phyloP scores from a whole-genome alignment of 2,888 invertebrate species.

The Nephrotoma appendiculata region DNA sequence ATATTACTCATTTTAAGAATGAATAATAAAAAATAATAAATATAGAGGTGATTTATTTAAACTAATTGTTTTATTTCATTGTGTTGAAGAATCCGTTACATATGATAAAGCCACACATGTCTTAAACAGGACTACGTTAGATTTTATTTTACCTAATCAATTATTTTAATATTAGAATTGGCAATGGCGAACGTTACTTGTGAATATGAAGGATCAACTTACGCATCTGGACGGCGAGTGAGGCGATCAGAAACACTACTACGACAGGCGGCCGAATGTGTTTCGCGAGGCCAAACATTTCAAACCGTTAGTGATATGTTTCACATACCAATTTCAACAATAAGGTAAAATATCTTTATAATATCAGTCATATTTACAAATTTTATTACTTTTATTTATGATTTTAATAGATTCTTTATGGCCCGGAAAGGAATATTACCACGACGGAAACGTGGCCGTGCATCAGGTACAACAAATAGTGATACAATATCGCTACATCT shows the following conservation, averaged over 20 bases:
- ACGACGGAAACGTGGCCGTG: conserved; percentile 61
- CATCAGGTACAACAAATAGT: conserved; percentile 28
- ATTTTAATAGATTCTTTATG: conserved; percentile 57
- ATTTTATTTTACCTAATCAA: background rate
- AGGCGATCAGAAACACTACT: conserved; percentile 62
- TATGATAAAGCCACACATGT: background rate
- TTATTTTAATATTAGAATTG: conserved; percentile 16
- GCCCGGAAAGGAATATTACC: conserved; percentile 72
- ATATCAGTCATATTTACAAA: background rate
- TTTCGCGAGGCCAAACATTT: conserved; percentile 75
- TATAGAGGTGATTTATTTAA: background rate
- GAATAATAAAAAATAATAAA: background rate
- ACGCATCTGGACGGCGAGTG: conserved; percentile 34
- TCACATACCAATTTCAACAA: conserved; percentile 76
- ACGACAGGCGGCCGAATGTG: conserved; percentile 70
- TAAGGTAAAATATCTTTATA: conserved; percentile 33
- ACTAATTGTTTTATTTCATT: background rate
- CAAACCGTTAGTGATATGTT: conserved; percentile 77
- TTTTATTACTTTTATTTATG: background rate
- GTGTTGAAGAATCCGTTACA: background rate
- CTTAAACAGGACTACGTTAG: background rate
- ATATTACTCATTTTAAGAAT: background rate
- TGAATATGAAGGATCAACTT: conserved; percentile 36
- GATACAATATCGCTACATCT: background rate
- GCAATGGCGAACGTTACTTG: conserved; percentile 51